Conservation (phyloP, 2,888 invertebrate genomes). For the Panorpa germanica region DNA sequence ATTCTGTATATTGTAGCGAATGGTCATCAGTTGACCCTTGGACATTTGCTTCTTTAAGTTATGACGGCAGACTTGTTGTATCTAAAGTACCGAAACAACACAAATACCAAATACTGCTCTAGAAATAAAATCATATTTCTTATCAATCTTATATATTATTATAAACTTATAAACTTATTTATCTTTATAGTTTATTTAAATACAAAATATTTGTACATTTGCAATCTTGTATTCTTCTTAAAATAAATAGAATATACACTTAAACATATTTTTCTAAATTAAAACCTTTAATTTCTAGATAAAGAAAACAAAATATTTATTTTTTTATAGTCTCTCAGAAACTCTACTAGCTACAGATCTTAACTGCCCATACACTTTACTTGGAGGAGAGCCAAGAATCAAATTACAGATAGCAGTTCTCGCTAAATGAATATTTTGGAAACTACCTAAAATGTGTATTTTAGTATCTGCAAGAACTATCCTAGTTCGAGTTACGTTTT, state of each 20-base stretch:
- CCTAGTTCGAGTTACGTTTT: slow-evolving; percentile 96
- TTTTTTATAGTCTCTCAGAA: slow-evolving; percentile 58
- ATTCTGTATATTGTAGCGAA: slow-evolving; percentile 91
- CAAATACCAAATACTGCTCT: slow-evolving; percentile 82
- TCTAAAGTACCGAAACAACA: slow-evolving; percentile 85
- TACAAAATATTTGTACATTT: no score
- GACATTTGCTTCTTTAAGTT: slow-evolving; percentile 97
- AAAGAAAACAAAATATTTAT: slow-evolving; percentile 18
- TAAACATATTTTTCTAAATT: slow-evolving; percentile 10
- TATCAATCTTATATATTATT: slow-evolving; percentile 6
- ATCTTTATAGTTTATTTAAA: no score
- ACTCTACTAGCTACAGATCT: slow-evolving; percentile 69
- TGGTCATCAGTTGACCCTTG: slow-evolving; percentile 98
- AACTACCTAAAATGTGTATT: slow-evolving; percentile 94
- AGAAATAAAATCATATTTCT: no score
- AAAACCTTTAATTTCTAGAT: slow-evolving; percentile 14
- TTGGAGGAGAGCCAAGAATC: slow-evolving; percentile 91
- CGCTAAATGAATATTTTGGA: slow-evolving; percentile 88
- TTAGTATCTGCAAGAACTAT: slow-evolving; percentile 93
- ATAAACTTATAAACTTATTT: no score
- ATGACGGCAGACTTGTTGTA: slow-evolving; percentile 87
- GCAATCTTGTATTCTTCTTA: slow-evolving; percentile 9
- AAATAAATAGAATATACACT: slow-evolving; percentile 9
- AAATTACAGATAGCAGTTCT: slow-evolving; percentile 89
- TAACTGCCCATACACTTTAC: slow-evolving; percentile 93